These are phyloP conservation scores for Mylabris sibirica DNA, from an alignment of 2,888 invertebrate genomes.

Conservation along the genomic window DNA sequence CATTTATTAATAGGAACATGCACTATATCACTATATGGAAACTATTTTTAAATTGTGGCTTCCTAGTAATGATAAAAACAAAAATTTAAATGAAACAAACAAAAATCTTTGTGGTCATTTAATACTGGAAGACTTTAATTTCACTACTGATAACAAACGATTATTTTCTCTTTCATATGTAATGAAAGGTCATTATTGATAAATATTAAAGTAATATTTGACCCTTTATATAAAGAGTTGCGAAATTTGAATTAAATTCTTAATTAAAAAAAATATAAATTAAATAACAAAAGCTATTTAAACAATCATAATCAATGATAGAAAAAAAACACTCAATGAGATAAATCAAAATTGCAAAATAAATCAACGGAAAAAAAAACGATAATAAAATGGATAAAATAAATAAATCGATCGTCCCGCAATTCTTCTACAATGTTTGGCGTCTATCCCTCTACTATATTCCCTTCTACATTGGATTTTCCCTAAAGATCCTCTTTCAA, in stretches of 20 bases:
- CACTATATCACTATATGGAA: constrained; percentile 3
- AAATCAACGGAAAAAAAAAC: background rate
- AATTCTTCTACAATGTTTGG: constrained; percentile 7
- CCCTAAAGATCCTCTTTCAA: constrained; percentile 5
- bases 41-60: background rate
- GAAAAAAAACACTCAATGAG: background rate
- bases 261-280: background rate
- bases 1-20: background rate
- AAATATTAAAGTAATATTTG: background rate
- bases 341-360: background rate
- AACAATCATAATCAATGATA: background rate
- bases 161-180: background rate
- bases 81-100: no score
- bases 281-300: background rate
- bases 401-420: constrained; percentile 8
- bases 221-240: background rate
- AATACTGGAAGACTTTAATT: background rate
- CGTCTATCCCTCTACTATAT: constrained; percentile 7
- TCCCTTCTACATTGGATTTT: background rate
- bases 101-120: no score
- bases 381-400: background rate
- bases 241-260: background rate
- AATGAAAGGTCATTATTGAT: background rate
- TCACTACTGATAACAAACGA: background rate
- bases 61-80: background rate